Evolutionary conservation across 2,797 vertebrate species (phyloP).

Genomic region (Chelon auratus): DNA sequence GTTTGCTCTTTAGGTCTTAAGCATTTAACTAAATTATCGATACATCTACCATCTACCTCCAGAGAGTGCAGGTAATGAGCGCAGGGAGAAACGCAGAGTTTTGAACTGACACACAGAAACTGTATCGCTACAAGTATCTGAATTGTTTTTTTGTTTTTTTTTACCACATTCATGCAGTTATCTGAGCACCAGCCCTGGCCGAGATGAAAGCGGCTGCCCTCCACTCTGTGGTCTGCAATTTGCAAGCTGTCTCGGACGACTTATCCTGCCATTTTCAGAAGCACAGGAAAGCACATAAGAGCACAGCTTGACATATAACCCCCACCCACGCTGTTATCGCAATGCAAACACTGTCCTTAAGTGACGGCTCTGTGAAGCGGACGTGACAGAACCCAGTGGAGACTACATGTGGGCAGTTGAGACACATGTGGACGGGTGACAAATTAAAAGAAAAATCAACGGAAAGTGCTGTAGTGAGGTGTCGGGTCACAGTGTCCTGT

Average conservation of each 20-base stretch:
- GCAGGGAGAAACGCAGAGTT: background rate
- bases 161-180: background rate
- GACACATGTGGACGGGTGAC: background rate
- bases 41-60: background rate
- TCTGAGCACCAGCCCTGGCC: background rate
- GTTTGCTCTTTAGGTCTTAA: background rate
- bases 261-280: slow-evolving; percentile 36
- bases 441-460: too few relatives aligned
- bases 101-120: background rate
- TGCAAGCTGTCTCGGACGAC: slow-evolving; percentile 14
- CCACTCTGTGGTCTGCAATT: background rate
- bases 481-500: too few relatives aligned
- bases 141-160: background rate
- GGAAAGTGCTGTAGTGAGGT: too few relatives aligned
- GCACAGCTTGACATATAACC: slow-evolving; percentile 32
- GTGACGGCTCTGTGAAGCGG: slow-evolving; percentile 1
- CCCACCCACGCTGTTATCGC: slow-evolving; percentile 1
- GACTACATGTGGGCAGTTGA: background rate
- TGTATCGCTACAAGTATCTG: background rate
- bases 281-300: slow-evolving; percentile 21
- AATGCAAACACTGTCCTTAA: slow-evolving; percentile 16
- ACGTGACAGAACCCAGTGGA: background rate
- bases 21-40: background rate
- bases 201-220: slow-evolving; percentile 23
- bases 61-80: background rate